phyloP scores from a whole-genome alignment of 2,113 vertebrate genomes.

The Halichoerus grypus region DNA sequence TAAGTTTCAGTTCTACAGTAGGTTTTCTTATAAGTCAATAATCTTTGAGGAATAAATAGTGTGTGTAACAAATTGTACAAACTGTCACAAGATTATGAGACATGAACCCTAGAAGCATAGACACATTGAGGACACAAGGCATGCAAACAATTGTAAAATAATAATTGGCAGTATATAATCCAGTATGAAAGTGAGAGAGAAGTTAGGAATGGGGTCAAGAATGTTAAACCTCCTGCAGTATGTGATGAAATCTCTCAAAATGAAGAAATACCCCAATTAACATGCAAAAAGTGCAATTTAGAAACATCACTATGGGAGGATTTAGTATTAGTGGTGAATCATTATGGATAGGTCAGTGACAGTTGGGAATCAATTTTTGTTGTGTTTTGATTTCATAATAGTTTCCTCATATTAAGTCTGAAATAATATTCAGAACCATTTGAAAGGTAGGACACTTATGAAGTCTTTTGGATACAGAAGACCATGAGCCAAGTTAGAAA shows the following conservation, averaged over 20 bases:
- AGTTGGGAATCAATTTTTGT: neutral
- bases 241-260: neutral
- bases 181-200: neutral
- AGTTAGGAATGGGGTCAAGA: neutral
- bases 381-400: neutral
- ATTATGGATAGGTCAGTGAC: neutral
- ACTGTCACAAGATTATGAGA: neutral
- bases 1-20: neutral
- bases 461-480: neutral
- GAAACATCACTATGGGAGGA: neutral
- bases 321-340: neutral
- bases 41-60: neutral
- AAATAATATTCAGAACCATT: neutral
- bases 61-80: neutral
- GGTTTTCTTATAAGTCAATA: neutral
- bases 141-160: neutral
- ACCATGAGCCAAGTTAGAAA: neutral
- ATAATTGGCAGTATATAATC: neutral
- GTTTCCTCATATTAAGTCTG: neutral
- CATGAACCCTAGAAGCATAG: neutral
- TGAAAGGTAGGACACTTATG: neutral
- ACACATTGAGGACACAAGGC: neutral
- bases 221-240: neutral
- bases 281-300: neutral
- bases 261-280: neutral